Evolutionary conservation across 2,113 vertebrate genomes (phyloP).

Genomic region (Scophthalmus maximus): DNA sequence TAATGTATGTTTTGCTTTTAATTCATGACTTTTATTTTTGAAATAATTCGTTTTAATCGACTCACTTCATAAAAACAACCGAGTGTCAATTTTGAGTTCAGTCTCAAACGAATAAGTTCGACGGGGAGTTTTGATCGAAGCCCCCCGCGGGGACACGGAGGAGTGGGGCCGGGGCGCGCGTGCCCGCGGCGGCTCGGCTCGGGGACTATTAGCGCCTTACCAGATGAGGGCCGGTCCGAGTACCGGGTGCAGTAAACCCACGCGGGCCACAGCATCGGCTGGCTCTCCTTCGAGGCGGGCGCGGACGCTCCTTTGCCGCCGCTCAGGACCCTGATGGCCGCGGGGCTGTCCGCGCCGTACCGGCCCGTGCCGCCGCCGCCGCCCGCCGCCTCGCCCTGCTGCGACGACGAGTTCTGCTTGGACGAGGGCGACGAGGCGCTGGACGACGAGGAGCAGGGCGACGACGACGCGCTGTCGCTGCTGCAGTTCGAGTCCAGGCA

Average conservation of each 20-base stretch:
- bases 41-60: too few species aligned
- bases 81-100: too few species aligned
- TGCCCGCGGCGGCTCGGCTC: neutral
- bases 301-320: slow-evolving; percentile 84
- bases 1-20: too few species aligned
- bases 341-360: slow-evolving; percentile 88
- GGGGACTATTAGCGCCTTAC: slow-evolving; percentile 84
- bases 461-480: slow-evolving; percentile 88
- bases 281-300: slow-evolving; percentile 81
- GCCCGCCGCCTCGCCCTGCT: slow-evolving; percentile 82
- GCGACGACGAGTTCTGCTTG: slow-evolving; percentile 81
- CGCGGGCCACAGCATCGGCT: slow-evolving; percentile 94
- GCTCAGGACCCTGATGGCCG: slow-evolving; percentile 87
- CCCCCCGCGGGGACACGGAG: too few species aligned
- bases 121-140: too few species aligned
- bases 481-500: slow-evolving; percentile 88
- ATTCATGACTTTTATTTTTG: too few species aligned
- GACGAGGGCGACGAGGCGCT: slow-evolving; percentile 79
- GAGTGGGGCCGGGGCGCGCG: too few species aligned
- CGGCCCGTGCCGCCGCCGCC: slow-evolving; percentile 84
- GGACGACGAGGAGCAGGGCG: slow-evolving; percentile 77
- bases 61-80: too few species aligned
- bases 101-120: too few species aligned
- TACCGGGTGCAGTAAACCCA: slow-evolving; percentile 99
- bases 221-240: slow-evolving; percentile 97